Conservation (phyloP, 2,113 vertebrate species). For the Chlamydotis undulata region DNA sequence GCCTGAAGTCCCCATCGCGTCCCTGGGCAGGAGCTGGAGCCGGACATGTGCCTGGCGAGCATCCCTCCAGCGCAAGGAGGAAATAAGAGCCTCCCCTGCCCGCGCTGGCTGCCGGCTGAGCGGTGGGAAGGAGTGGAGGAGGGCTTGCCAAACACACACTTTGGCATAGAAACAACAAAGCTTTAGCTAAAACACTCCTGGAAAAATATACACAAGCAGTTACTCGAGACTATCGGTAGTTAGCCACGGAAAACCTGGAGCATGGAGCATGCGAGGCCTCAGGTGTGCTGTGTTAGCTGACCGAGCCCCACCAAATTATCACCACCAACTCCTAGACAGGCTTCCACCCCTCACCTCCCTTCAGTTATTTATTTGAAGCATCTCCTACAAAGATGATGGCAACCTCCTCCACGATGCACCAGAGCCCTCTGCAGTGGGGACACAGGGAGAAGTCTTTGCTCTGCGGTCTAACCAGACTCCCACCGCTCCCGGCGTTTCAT, state of each 20-base stretch:
- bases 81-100: neutral
- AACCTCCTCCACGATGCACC: rapidly evolving
- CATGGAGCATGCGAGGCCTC: rapidly evolving
- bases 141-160: neutral
- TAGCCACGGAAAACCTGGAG: neutral
- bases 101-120: rapidly evolving
- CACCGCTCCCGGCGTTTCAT: rapidly evolving
- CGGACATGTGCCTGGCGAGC: neutral
- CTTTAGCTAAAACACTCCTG: neutral
- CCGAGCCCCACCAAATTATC: rapidly evolving
- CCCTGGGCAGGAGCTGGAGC: neutral
- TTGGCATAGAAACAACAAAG: rapidly evolving
- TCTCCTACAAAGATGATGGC: neutral
- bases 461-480: neutral
- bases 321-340: neutral
- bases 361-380: neutral
- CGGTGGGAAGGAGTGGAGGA: neutral
- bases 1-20: neutral
- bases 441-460: neutral
- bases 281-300: rapidly evolving
- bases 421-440: rapidly evolving
- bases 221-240: neutral
- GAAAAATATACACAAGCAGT: rapidly evolving
- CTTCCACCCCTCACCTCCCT: neutral
- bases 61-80: neutral